Evolutionary conservation across 64 coral and sea anemone genomes (phyloP), one percentile per base, ranked within the genome.

Genomic region (Hydrozoanthus tunicans): DNA sequence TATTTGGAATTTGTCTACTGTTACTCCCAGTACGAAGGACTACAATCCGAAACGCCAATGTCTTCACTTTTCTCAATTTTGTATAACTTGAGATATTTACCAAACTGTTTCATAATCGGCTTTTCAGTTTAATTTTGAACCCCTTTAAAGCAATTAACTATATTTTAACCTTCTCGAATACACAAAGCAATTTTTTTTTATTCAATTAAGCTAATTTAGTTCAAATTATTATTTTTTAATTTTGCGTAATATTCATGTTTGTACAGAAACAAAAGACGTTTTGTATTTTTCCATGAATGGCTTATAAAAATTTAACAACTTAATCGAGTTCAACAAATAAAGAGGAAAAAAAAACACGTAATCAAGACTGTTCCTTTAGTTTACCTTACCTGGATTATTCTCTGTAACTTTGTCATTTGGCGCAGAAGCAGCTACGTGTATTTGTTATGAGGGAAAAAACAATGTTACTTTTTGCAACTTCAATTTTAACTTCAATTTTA

Each of bases 161-260:
- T 68, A n/a, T 68, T 68, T 68, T 68, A 68, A 68, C 64, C 20
- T 68, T 68, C 64, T 68, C 20, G 64, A n/a, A 10, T 68, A 68
- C 64, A 68, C 64, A 68, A 68, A 68, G 64, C 64, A 68, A 68
- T 68, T 68, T 68, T 68, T 68, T 68, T 68, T 68, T 13, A n/a
- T 68, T 68, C 64, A 68, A 68, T 68, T 68, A 68, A 68, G 64
- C 64, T 68, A 68, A 68, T 68, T 68, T 68, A 68, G 64, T 68
- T 68, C 11, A 68, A 6, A 68, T 68, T n/a, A 12, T 4, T 12
- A 10, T 68, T 68, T 68, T 68, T 68, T 68, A 68, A 68, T 68
- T 15, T n/a, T 68, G 32, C 32, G 32, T 43, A 43, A 2, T 1
- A 43, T 43, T 43, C 32, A 43, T 43, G 32, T 43, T 43, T 43